phyloP scores from a whole-genome alignment of 1,140 invertebrate species.

The Solenopsis fugax region DNA sequence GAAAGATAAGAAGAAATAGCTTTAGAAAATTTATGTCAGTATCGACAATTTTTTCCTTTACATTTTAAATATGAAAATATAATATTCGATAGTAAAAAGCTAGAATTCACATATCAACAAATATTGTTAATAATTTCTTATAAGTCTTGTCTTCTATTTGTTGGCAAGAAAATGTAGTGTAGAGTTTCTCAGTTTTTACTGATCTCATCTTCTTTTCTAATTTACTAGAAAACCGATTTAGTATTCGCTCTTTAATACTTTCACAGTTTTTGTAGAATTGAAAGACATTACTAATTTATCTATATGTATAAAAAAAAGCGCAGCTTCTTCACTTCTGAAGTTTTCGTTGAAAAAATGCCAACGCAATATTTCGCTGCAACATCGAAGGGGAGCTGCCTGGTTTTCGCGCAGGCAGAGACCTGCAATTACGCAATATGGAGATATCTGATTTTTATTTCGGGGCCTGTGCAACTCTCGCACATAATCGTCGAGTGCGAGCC shows the following conservation, averaged over 20 bases:
- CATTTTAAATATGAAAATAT: not conserved
- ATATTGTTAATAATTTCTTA: not conserved
- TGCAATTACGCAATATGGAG: slow-evolving; percentile 13
- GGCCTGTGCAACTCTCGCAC: not conserved
- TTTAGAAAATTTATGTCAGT: too few relatives aligned
- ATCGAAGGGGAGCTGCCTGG: not conserved
- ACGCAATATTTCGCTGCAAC: not conserved
- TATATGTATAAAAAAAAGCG: not conserved
- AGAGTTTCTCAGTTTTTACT: not conserved
- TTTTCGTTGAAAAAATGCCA: not conserved
- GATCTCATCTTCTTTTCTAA: not conserved
- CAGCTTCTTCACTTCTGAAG: not conserved
- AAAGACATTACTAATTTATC: not conserved
- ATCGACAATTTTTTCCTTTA: too few relatives aligned
- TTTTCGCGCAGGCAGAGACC: not conserved
- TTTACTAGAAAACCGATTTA: not conserved
- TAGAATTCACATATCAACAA: not conserved
- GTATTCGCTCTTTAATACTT: not conserved
- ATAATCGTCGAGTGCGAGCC: not conserved
- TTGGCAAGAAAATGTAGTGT: not conserved
- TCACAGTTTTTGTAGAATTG: not conserved
- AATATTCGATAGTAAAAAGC: not conserved
- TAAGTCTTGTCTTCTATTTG: not conserved
- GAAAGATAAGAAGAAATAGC: too few relatives aligned
- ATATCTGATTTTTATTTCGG: slow-evolving; percentile 44